Evolutionary conservation across 2,888 invertebrate species (phyloP), one percentile per base, ranked within the genome.

Genomic region (Lepetodrilus schrolli): DNA sequence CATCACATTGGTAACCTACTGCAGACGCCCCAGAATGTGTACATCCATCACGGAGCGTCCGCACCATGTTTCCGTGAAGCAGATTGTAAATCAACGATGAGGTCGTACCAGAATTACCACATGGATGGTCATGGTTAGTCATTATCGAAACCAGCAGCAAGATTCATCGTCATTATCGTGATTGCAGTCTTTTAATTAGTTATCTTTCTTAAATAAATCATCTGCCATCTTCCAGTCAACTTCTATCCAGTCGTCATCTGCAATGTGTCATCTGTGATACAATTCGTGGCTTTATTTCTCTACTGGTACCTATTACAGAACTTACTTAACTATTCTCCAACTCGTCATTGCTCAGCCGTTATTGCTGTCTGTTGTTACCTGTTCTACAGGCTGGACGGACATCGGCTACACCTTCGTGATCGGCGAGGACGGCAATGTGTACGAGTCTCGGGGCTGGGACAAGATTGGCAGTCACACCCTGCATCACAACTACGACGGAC

Each of bases 361-460:
- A n/a, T n/a, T n/a, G n/a, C n/a, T n/a, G n/a, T n/a, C n/a, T n/a
- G n/a, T n/a, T n/a, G n/a, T n/a, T n/a, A n/a, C n/a, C n/a, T n/a
- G n/a, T n/a, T 1, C 66, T 72, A 36, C 66, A 83, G 83, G 79
- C n/a, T 83, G 81, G 82, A 70, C 70, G 17, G 83, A 83, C 51
- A 79, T 83, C 37, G 83, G 78, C 13, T 85, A 85, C 73, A 95
- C 95, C 86, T 96, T 95, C 82, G 90, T 95, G 1, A 93, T 95
- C 1, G 95, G 95, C 0, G 95, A 95, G 3, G 95, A 95, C 85
- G 95, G 95, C 0, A 92, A 93, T 10, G 94, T 93, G 0, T 95
- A 95, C 87, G 93, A 92, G 79, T 95, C 94, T 0, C 93, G 95
- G 2, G 94, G 94, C 0, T 95, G 95, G 95, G 93, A 93, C 78